These are phyloP conservation scores for Pelecanoides urinatrix DNA, from an alignment of 2,113 vertebrate species.

Conservation along the genomic window DNA sequence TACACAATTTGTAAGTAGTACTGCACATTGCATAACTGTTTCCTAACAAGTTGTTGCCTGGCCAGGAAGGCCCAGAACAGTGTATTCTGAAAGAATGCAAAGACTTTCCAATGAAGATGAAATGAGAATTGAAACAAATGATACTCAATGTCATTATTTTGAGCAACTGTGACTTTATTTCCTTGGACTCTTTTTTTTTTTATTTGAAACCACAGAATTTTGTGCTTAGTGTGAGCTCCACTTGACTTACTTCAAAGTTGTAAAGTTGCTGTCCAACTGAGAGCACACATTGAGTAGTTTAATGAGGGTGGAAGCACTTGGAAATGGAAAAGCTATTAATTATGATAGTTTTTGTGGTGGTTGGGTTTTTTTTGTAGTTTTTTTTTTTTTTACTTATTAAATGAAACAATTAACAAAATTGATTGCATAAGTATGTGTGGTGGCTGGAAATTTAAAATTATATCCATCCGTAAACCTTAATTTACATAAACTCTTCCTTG, in stretches of 20 bases:
- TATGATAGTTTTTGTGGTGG: background rate
- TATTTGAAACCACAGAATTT: background rate
- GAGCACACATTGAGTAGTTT: conserved; percentile 23
- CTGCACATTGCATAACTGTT: background rate
- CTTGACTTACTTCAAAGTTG: conserved; percentile 3
- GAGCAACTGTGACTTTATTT: background rate
- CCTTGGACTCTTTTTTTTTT: background rate
- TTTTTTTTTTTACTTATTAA: background rate
- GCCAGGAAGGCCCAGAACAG: background rate
- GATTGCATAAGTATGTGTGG: background rate
- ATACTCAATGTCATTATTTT: background rate
- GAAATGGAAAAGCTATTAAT: background rate
- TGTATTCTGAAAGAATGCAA: background rate
- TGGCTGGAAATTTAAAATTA: background rate
- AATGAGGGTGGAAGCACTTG: conserved; percentile 27
- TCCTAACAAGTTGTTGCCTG: background rate
- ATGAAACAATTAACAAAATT: background rate
- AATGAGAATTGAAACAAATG: background rate
- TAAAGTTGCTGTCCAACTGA: conserved; percentile 19
- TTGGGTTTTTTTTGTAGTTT: no score
- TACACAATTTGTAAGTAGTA: background rate
- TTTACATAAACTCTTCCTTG: background rate
- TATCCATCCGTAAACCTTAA: background rate
- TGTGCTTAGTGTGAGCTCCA: background rate
- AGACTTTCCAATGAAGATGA: background rate